Conservation (phyloP, 2,888 invertebrate genomes). For the Xestia rhomboidea region DNA sequence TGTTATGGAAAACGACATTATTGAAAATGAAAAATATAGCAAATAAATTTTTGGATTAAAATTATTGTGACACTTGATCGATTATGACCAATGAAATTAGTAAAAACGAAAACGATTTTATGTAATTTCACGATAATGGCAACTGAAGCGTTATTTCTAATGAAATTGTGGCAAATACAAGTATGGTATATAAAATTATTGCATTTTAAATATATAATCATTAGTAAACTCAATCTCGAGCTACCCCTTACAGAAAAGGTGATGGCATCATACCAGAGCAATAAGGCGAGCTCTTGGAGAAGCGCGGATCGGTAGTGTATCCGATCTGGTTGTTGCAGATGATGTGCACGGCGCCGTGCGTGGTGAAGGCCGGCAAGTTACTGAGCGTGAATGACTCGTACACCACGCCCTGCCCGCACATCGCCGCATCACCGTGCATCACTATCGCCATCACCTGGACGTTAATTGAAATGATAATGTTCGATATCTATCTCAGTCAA, state of each 20-base stretch:
- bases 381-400: constrained; percentile 92
- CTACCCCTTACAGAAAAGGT: background rate
- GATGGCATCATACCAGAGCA: constrained; percentile 91
- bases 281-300: constrained; percentile 96
- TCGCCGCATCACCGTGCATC: constrained; percentile 93
- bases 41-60: too few relatives aligned
- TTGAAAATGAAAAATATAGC: too few relatives aligned
- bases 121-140: too few relatives aligned
- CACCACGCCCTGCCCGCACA: constrained; percentile 92
- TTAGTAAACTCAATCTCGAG: background rate
- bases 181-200: too few relatives aligned
- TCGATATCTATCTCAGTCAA: background rate
- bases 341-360: constrained; percentile 92
- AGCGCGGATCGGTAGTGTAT: constrained; percentile 97
- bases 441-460: constrained; percentile 91
- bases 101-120: too few relatives aligned
- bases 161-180: too few relatives aligned
- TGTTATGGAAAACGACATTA: too few relatives aligned
- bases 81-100: too few relatives aligned
- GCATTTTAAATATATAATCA: too few relatives aligned
- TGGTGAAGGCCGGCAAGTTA: constrained; percentile 92
- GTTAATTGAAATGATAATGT: background rate
- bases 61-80: too few relatives aligned
- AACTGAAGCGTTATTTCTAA: too few relatives aligned
- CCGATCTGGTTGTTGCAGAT: constrained; percentile 95